Conservation (phyloP, 2,113 vertebrate species). For the Phasianus colchicus region DNA sequence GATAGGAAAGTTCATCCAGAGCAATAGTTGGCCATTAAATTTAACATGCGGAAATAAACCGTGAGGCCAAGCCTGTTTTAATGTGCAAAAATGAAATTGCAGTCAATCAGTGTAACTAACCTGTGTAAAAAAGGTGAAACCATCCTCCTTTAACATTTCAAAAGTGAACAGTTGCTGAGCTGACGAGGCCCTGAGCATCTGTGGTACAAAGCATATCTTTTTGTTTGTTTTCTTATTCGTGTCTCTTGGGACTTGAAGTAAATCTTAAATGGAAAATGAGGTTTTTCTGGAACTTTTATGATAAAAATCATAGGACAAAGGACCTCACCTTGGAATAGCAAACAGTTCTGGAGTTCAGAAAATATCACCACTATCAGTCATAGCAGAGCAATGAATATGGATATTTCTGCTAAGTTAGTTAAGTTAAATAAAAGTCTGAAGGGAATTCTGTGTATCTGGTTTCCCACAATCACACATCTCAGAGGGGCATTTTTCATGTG, state of each 20-base stretch:
- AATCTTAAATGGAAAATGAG: not conserved
- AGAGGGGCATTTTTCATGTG: accelerated
- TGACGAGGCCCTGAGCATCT: not conserved
- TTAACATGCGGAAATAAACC: not conserved
- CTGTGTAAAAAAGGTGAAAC: not conserved
- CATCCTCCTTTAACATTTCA: not conserved
- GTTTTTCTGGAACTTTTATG: not conserved
- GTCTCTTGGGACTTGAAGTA: accelerated
- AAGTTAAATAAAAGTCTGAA: not conserved
- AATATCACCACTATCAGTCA: accelerated
- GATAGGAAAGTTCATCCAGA: not conserved
- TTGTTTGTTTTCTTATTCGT: not conserved
- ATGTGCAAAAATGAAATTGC: not conserved
- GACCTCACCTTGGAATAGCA: accelerated
- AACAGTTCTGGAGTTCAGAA: not conserved
- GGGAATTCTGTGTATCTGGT: not conserved
- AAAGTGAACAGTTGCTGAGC: not conserved
- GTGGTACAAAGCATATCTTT: not conserved
- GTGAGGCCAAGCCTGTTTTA: not conserved
- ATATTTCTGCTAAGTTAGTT: not conserved
- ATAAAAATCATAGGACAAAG: not conserved
- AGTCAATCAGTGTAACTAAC: not conserved
- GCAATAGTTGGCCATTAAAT: not conserved
- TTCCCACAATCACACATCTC: accelerated
- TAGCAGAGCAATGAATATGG: not conserved